Evolutionary conservation across 2,888 invertebrate genomes (phyloP).

Genomic region (Aphodius granarius): DNA sequence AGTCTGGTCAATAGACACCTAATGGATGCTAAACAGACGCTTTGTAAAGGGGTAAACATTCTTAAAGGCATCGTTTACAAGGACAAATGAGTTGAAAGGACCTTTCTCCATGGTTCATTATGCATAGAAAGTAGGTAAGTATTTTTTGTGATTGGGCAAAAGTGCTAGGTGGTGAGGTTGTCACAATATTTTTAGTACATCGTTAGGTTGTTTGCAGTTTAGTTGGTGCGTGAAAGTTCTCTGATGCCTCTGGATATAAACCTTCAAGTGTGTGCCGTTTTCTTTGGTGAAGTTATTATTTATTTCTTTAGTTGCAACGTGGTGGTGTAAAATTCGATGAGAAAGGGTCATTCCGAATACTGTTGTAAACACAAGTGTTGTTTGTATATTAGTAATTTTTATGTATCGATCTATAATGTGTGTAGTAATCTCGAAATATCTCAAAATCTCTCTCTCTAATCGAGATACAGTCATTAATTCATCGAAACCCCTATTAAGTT

Average conservation of each 20-base stretch:
- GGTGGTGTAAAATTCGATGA: too few relatives aligned
- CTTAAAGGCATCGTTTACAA: neutral
- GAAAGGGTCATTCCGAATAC: too few relatives aligned
- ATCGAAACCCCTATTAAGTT: too few relatives aligned
- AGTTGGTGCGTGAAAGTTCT: neutral
- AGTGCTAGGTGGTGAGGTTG: neutral
- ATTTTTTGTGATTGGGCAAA: neutral
- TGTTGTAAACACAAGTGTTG: too few relatives aligned
- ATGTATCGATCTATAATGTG: too few relatives aligned
- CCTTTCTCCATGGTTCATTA: neutral
- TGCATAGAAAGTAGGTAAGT: neutral
- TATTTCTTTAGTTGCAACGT: too few relatives aligned
- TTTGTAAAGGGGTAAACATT: neutral
- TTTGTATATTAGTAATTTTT: too few relatives aligned
- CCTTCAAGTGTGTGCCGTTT: too few relatives aligned
- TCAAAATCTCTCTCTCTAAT: too few relatives aligned
- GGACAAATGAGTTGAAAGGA: neutral
- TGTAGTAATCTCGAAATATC: too few relatives aligned
- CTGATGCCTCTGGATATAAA: neutral
- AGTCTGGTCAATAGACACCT: neutral
- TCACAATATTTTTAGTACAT: slow-evolving; percentile 27
- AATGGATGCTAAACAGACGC: neutral
- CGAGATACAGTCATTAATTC: too few relatives aligned
- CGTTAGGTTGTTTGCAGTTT: slow-evolving; percentile 18
- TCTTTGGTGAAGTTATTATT: too few relatives aligned